Percentiles rank a stretch among this genome's conserved stretches.
These are phyloP conservation scores for Abscondita cerata DNA, from an alignment of 2,888 invertebrate genomes.

Conservation along the genomic window DNA sequence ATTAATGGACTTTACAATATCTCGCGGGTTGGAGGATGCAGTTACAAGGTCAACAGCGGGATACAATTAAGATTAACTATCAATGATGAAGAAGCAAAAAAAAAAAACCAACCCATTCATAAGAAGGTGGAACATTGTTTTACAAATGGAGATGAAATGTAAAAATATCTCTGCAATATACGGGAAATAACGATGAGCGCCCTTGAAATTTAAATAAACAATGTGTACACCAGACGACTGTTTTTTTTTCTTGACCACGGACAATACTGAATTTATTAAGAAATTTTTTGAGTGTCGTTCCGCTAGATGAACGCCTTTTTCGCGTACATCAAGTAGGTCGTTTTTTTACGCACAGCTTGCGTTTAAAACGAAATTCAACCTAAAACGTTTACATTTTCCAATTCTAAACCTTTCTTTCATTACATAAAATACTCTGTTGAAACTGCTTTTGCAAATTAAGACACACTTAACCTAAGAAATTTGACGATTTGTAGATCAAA, in stretches of 20 bases:
- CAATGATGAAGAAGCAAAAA: background rate
- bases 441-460: too few species aligned
- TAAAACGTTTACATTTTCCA: too few species aligned
- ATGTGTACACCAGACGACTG: conserved; percentile 27
- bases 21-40: background rate
- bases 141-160: conserved; percentile 12
- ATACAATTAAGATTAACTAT: background rate
- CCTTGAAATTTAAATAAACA: conserved; percentile 33
- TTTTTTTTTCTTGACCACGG: conserved; percentile 33
- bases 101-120: background rate
- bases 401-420: too few species aligned
- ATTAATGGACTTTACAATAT: background rate
- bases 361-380: too few species aligned
- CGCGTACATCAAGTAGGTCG: too few species aligned
- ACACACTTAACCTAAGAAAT: too few species aligned
- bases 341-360: too few species aligned
- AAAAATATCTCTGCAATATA: conserved; percentile 15
- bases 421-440: too few species aligned
- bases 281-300: conserved; percentile 16
- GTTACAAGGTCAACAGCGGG: background rate
- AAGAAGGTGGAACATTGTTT: background rate
- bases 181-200: conserved; percentile 24
- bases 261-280: conserved; percentile 28
- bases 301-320: background rate
- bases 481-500: too few species aligned